Evolutionary conservation across 2,888 invertebrate species (phyloP), one percentile per base, ranked within the genome.

Genomic region (Scelioninae gen. 1): DNA sequence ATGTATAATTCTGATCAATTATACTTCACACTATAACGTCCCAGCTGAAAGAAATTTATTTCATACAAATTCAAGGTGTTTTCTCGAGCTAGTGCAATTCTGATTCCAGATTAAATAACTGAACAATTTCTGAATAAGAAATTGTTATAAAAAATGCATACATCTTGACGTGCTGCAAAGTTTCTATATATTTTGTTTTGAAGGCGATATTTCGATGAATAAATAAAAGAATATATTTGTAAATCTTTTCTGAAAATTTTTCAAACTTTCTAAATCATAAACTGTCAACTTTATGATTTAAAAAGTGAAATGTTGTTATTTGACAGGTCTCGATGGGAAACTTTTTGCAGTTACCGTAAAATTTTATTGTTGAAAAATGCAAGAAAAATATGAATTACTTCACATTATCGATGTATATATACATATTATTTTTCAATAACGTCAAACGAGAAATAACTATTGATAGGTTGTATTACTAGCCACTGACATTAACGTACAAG

Each of bases 1-100:
- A 60, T 13, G 16, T 29, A 71, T 71, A 71, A 58, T 71, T 71
- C 58, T 29, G 47, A 43, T 47, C 32, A 47, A 13, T 63, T 63
- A 10, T 63, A 15, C 34, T n/a, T 60, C 8, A 29, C 43, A 60
- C n/a, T n/a, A 56, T 56, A 16, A 38, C 32, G 43, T n/a, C 60
- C 45, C 15, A n/a, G 29, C 16, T 8, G 15, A 13, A 63, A 29
- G 15, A 47, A 65, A 23, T 34, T 51, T 51, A 51, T 51, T 65
- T 62, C 8, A 31, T 45, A 11, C 31, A 45, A 47, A 15, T 62
- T 62, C 32, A 13, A 32, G 13, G 0, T 15, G 31, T 62, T 15
- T 63, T 31, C 45, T 10, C n/a, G 11, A 11, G 7, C 49, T n/a
- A 11, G n/a, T 31, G 32, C 31, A 63, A 49, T 32, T 32, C 32